Evolutionary conservation across 2,113 vertebrate genomes (phyloP).

Genomic region (Dryoscopus gambensis): DNA sequence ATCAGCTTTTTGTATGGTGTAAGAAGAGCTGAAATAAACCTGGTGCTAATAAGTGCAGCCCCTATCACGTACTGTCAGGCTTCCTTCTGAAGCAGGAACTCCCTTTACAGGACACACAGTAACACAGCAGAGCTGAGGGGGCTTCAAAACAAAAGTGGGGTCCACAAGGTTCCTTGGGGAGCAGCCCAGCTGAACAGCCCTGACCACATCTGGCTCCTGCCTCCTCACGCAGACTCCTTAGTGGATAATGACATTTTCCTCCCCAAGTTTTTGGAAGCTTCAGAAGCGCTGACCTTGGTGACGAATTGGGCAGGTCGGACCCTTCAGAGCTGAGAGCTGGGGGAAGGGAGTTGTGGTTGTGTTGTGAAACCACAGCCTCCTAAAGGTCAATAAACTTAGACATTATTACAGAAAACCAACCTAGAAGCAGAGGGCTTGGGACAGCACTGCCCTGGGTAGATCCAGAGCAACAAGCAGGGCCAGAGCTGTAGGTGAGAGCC

Average conservation of each 20-base stretch:
- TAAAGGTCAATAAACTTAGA: background rate
- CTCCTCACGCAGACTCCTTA: background rate
- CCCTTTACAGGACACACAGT: background rate
- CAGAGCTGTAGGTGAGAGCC: background rate
- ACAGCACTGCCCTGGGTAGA: background rate
- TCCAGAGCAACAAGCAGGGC: background rate
- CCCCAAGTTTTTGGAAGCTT: background rate
- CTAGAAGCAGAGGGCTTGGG: background rate
- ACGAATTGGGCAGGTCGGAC: background rate
- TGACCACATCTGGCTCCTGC: background rate
- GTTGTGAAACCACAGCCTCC: constrained; percentile 4
- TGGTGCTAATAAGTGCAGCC: constrained; percentile 47
- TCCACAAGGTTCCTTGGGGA: background rate
- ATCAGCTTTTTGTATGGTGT: background rate
- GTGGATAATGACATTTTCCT: background rate
- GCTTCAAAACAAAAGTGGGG: background rate
- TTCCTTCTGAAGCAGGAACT: constrained; percentile 6
- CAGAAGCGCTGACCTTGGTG: background rate
- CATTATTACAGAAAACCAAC: background rate
- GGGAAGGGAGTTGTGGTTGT: background rate
- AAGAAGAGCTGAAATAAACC: background rate
- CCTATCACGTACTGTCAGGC: background rate
- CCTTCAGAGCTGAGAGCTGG: background rate
- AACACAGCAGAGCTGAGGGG: background rate
- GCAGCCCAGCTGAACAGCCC: background rate